Percentiles rank a stretch among this genome's conserved stretches.
phyloP scores from a whole-genome alignment of 1,140 invertebrate species.

The Eufriesea mexicana region DNA sequence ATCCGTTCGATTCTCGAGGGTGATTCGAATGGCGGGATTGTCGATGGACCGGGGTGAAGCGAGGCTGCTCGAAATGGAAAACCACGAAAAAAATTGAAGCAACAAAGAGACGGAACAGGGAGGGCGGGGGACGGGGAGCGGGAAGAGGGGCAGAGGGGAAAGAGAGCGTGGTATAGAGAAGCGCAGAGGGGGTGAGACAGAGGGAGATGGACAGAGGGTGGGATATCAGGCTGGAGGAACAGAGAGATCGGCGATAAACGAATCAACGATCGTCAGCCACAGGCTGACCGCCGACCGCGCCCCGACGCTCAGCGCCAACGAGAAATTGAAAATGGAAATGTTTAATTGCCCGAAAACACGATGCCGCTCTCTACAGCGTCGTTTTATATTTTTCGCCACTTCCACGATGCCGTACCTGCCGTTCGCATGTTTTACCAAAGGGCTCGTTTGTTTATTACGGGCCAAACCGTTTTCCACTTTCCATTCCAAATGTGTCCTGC shows the following conservation, averaged over 20 bases:
- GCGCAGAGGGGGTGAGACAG: neutral
- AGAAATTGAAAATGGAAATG: conserved; percentile 81
- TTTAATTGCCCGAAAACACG: conserved; percentile 80
- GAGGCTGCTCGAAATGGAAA: conserved; percentile 70
- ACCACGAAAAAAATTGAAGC: conserved; percentile 71
- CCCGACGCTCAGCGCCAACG: conserved; percentile 70
- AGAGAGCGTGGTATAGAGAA: conserved; percentile 8
- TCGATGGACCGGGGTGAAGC: conserved; percentile 55
- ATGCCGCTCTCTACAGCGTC: conserved; percentile 59
- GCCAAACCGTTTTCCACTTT: neutral
- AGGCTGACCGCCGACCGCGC: conserved; percentile 72
- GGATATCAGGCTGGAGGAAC: conserved; percentile 43
- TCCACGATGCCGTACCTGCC: neutral
- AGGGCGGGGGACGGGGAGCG: neutral
- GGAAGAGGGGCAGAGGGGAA: neutral
- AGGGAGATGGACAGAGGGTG: neutral
- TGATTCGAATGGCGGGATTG: conserved; percentile 69
- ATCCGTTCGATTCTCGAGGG: conserved; percentile 71
- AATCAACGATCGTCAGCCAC: conserved; percentile 80
- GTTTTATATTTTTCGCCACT: conserved; percentile 59
- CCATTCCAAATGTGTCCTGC: neutral
- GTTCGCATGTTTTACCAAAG: conserved; percentile 16
- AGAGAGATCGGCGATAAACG: conserved; percentile 76
- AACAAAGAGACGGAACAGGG: conserved; percentile 60
- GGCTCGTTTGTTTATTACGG: conserved; percentile 36